Evolutionary conservation across 2,888 invertebrate genomes (phyloP), one percentile per base, ranked within the genome.

Genomic region (Rotaria macrura): DNA sequence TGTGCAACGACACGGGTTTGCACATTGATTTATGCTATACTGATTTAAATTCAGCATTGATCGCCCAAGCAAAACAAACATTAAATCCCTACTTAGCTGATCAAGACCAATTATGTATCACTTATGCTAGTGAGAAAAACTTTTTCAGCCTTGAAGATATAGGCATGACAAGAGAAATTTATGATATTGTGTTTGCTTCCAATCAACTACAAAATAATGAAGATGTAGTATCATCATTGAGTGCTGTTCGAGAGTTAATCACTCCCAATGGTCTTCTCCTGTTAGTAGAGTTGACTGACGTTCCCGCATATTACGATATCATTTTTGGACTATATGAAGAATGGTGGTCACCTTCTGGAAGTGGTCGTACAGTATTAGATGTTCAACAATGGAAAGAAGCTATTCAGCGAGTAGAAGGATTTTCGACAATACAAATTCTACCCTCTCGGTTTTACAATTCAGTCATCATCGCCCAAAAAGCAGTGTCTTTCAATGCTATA

Each of bases 171-270:
- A 14, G 52, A 52, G 17, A 52, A 52, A 10, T 1, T 10, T 52
- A 2, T 23, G 54, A 54, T 23, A 54, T 54, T 4, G 3, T 23
- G 3, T 23, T 54, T 54, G 23, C 23, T 23, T 20, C 54, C 4
- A 54, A 23, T 23, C 3, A 23, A 23, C 6, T 54, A 4, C 54
- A 54, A 6, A 7, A 2, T 0, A 23, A 5, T 0, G 3, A 23
- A 0, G 54, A 54, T 54, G 0, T 54, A 0, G 3, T 1, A 4
- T 0, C 6, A 0, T 54, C 54, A 7, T 0, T 54, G 5, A 2
- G 3, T 4, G 4, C 1, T 5, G 2, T 54, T 54, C 23, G 23
- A 4, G 23, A 9, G 20, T 25, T 54, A 23, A 20, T 54, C 5
- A 25, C 25, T 23, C 54, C 54, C 23, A 23, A 23, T 54, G 54